Conservation (phyloP, 2,888 invertebrate genomes). For the Cheilosia urbana region DNA sequence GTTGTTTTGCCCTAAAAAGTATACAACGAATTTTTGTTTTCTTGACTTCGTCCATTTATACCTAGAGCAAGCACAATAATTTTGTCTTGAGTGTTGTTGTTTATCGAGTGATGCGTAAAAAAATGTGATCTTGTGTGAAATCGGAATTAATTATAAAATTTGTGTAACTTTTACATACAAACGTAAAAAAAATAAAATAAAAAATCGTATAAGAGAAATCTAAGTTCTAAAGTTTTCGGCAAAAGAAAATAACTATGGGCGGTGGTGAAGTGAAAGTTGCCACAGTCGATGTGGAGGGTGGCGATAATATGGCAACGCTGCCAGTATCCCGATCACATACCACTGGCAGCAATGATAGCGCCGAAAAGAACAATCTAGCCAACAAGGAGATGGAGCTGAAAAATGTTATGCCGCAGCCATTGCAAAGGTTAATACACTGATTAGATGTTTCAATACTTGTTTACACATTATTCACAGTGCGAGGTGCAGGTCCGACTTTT, state of each 20-base stretch:
- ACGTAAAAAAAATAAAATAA: constrained; percentile 13
- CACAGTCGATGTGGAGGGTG: constrained; percentile 93
- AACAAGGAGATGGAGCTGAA: constrained; percentile 95
- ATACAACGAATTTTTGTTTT: constrained; percentile 65
- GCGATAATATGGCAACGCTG: constrained; percentile 95
- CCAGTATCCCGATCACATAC: constrained; percentile 91
- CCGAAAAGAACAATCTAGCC: constrained; percentile 92
- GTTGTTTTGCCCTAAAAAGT: constrained; percentile 32
- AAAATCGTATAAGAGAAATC: constrained; percentile 1
- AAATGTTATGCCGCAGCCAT: constrained; percentile 92
- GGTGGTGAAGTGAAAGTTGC: constrained; percentile 94
- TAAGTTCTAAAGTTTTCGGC: constrained; percentile 5
- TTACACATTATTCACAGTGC: constrained; percentile 7
- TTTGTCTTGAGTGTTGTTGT: constrained; percentile 37
- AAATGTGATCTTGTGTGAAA: constrained; percentile 57
- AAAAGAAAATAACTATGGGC: constrained; percentile 83
- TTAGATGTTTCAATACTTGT: neutral
- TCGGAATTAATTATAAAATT: constrained; percentile 57
- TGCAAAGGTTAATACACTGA: constrained; percentile 88
- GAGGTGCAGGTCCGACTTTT: neutral
- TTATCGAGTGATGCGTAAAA: constrained; percentile 23
- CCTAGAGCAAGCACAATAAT: constrained; percentile 8
- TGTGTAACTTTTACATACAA: neutral
- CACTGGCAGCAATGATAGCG: constrained; percentile 89
- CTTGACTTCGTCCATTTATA: constrained; percentile 57